Evolutionary conservation across 2,113 vertebrate genomes (phyloP), one percentile per base, ranked within the genome.

Genomic region (Eurystomus gularis): DNA sequence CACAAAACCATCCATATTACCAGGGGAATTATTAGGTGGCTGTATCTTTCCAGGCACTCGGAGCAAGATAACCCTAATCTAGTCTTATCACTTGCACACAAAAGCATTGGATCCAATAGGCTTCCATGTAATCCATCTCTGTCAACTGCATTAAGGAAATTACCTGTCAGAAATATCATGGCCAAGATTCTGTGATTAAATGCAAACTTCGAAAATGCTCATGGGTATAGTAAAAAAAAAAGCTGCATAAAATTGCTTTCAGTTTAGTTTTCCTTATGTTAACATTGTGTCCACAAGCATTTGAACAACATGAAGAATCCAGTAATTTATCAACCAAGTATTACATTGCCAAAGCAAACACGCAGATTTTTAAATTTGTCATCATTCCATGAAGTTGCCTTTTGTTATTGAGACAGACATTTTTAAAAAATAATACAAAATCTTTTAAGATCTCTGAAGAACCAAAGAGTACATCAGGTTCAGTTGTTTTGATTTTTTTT

Each of bases 91-190:
- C 97, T 97, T 88, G 91, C 98, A 98, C 97, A 98, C 97, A 98
- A 98, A 98, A 98, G 98, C 96, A 84, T 23, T 62, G 96, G 95
- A 96, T 98, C 98, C 98, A 98, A 96, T 96, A 97, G 97, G 93
- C 94, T 97, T 91, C 96, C 92, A 73, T 97, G 97, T 97, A 98
- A 98, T 99, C 98, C 98, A 98, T 99, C 98, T 99, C 98, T 99
- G 98, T 98, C 99, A 98, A 88, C 96, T 31, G 97, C 98, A 98
- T 98, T 98, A 98, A 98, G 98, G 98, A 99, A 98, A 99, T 99
- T 98, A 98, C 98, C 98, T 98, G 98, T 99, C 98, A 99, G 94
- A 98, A 98, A 96, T 96, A 98, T 98, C 98, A 98, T 97, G 97
- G 97, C 97, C 94, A 93, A 98, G 98, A 98, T 98, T 96, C 96